phyloP scores from a whole-genome alignment of 2,113 vertebrate genomes.

The Vidua chalybeata region DNA sequence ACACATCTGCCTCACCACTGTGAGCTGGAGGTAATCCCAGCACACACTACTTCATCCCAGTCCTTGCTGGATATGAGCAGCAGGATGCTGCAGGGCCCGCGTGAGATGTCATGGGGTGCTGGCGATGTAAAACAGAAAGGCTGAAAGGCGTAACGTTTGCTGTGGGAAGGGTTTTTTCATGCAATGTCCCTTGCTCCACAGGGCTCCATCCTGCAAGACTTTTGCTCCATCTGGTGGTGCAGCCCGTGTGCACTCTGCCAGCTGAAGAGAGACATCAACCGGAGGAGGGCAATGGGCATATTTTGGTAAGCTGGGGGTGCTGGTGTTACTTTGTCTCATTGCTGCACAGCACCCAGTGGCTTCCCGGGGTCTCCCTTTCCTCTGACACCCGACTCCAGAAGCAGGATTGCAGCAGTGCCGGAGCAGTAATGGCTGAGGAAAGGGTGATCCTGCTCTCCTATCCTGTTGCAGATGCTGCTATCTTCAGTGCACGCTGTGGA shows the following conservation, averaged over 20 bases:
- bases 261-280: conserved; percentile 76
- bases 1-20: not conserved
- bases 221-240: rapidly evolving
- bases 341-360: not conserved
- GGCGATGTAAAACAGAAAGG: rapidly evolving
- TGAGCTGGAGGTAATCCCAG: not conserved
- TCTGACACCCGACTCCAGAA: not conserved
- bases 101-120: not conserved
- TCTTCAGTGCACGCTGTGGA: not conserved
- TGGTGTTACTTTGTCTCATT: not conserved
- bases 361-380: not conserved
- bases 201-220: conserved; percentile 69
- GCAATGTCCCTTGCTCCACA: not conserved
- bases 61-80: not conserved
- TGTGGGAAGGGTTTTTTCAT: not conserved
- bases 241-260: conserved; percentile 55
- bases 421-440: not conserved
- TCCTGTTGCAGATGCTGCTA: not conserved
- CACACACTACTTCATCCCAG: rapidly evolving
- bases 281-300: not conserved
- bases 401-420: rapidly evolving
- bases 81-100: not conserved
- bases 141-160: not conserved
- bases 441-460: not conserved
- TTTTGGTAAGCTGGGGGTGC: conserved; percentile 35